These are phyloP conservation scores for Acipenser ruthenus DNA, from an alignment of 2,797 vertebrate genomes.

Conservation along the genomic window DNA sequence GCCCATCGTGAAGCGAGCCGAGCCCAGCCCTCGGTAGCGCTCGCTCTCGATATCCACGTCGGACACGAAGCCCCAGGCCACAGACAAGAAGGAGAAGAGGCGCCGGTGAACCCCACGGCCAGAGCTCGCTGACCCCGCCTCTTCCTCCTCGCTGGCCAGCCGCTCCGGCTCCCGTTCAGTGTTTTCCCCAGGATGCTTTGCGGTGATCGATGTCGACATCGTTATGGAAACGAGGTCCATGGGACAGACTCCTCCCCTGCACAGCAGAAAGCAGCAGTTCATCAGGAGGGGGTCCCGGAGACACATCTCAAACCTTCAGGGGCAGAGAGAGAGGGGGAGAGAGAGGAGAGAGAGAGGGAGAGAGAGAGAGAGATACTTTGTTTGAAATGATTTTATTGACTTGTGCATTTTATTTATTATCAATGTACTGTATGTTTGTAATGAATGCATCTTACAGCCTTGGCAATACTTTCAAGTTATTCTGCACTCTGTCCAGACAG, in stretches of 20 bases:
- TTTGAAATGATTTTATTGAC: too few relatives aligned
- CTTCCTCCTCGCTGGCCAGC: slow-evolving; percentile 8
- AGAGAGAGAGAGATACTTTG: neutral
- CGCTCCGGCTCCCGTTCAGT: slow-evolving; percentile 33
- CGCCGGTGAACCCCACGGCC: slow-evolving; percentile 44
- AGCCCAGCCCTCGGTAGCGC: slow-evolving; percentile 77
- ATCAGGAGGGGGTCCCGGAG: slow-evolving; percentile 79
- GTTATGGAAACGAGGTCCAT: slow-evolving; percentile 87
- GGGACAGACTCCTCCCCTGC: slow-evolving; percentile 68
- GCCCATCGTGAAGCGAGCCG: slow-evolving; percentile 81
- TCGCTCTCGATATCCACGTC: slow-evolving; percentile 94
- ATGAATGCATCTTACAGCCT: neutral
- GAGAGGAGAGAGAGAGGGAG: neutral
- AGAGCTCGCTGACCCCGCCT: slow-evolving; percentile 9
- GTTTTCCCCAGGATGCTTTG: too few relatives aligned
- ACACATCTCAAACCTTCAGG: slow-evolving; percentile 73
- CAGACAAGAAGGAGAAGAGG: slow-evolving; percentile 83
- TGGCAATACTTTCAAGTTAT: neutral
- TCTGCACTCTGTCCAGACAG: neutral
- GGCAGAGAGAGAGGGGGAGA: slow-evolving; percentile 18
- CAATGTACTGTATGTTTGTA: too few relatives aligned
- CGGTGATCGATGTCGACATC: slow-evolving; percentile 38
- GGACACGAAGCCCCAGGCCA: slow-evolving; percentile 89
- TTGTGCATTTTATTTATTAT: too few relatives aligned
- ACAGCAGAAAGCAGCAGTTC: slow-evolving; percentile 83